phyloP scores from a whole-genome alignment of 2,888 invertebrate species.

The Creontiades dilutus region DNA sequence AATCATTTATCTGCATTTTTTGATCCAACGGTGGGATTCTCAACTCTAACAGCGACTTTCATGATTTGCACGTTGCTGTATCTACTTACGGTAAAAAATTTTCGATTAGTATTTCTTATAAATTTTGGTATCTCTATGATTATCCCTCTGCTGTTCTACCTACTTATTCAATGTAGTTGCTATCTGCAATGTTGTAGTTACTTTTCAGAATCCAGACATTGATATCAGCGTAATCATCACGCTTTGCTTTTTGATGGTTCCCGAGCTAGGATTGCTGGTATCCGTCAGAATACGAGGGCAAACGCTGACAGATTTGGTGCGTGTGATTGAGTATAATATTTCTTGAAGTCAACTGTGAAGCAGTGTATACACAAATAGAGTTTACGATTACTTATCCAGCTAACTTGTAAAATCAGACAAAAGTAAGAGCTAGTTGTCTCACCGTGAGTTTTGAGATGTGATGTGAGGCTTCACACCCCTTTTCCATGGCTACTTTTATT shows the following conservation, averaged over 20 bases:
- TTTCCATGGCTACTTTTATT: too few relatives aligned
- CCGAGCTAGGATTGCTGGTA: constrained; percentile 15
- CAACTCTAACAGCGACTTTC: constrained; percentile 31
- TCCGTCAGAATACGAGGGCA: constrained; percentile 40
- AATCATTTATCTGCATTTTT: constrained; percentile 20
- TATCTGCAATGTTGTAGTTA: background rate
- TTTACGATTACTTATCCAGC: too few relatives aligned
- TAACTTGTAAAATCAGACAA: too few relatives aligned
- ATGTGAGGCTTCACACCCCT: too few relatives aligned
- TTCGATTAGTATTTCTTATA: background rate
- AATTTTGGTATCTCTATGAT: background rate
- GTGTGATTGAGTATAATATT: background rate
- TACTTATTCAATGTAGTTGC: background rate
- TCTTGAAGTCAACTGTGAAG: too few relatives aligned
- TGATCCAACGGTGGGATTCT: background rate
- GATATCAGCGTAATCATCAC: constrained; percentile 33
- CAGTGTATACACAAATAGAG: too few relatives aligned
- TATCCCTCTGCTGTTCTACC: background rate
- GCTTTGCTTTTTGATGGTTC: background rate
- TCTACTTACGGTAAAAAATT: constrained; percentile 37
- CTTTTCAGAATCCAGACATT: constrained; percentile 50
- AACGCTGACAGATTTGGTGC: constrained; percentile 48
- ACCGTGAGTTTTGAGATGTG: too few relatives aligned
- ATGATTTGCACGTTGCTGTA: constrained; percentile 54
- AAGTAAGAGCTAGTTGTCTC: too few relatives aligned